Conservation (phyloP, 2,797 vertebrate genomes). For the Momotus momota region DNA sequence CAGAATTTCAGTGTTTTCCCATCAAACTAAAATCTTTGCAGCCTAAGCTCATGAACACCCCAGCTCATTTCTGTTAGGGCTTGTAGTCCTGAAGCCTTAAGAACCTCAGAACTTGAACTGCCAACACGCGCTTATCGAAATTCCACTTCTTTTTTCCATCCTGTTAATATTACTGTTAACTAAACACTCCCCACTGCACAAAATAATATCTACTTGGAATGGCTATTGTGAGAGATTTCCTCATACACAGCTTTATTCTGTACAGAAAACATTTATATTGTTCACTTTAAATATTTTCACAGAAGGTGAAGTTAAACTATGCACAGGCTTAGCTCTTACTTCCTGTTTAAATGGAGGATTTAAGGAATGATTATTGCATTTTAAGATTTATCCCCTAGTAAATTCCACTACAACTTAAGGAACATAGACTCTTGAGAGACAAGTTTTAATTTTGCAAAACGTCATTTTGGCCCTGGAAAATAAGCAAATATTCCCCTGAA, state of each 20-base stretch:
- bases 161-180: not conserved
- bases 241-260: not conserved
- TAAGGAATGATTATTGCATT: not conserved
- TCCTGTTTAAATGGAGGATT: not conserved
- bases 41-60: not conserved
- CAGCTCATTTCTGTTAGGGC: not conserved
- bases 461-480: not conserved
- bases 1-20: not conserved
- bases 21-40: not conserved
- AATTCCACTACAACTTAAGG: not conserved
- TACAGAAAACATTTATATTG: not conserved
- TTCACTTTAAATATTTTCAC: not conserved
- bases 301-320: not conserved
- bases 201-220: not conserved
- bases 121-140: not conserved
- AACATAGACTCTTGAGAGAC: not conserved
- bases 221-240: not conserved
- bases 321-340: not conserved
- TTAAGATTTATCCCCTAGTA: not conserved
- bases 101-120: not conserved
- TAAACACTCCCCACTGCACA: fast-evolving
- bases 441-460: not conserved
- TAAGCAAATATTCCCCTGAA: not conserved
- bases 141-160: not conserved
- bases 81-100: not conserved